Evolutionary conservation across 2,113 vertebrate genomes (phyloP).

Genomic region (Marmota flaviventris): DNA sequence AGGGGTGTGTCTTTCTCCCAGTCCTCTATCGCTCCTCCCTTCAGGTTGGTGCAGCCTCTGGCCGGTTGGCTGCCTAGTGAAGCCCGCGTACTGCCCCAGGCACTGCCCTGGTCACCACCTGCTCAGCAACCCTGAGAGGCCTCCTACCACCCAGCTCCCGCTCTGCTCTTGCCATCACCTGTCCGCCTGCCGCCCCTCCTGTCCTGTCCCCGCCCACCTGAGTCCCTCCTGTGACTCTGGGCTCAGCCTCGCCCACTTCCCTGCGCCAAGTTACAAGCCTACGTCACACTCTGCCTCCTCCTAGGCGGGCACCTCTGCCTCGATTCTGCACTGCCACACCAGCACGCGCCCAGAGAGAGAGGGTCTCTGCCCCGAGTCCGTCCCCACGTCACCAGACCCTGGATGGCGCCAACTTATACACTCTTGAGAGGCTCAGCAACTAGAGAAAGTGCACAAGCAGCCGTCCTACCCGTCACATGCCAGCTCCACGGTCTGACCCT

Average conservation of each 20-base stretch:
- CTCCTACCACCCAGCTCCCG: background rate
- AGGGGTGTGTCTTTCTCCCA: background rate
- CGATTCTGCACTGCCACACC: background rate
- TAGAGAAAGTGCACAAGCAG: no score
- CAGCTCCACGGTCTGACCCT: accelerated
- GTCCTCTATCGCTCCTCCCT: background rate
- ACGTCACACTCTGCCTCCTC: background rate
- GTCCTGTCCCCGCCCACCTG: background rate
- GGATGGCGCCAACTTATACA: background rate
- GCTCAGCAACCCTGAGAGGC: background rate
- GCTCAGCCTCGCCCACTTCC: background rate
- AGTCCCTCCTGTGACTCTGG: background rate
- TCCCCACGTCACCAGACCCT: background rate
- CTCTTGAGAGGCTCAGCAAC: background rate
- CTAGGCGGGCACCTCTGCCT: no score
- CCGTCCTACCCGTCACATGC: background rate
- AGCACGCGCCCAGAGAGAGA: background rate
- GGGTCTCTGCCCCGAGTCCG: background rate
- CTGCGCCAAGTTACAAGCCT: background rate
- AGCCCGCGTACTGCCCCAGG: background rate
- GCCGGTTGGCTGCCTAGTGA: background rate
- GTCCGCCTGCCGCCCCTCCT: background rate
- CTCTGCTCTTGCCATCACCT: background rate
- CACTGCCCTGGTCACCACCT: background rate
- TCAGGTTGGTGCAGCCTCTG: background rate